Evolutionary conservation across 1,140 invertebrate genomes (phyloP), one percentile per base, ranked within the genome.

Genomic region (Heliconius hewitsoni): DNA sequence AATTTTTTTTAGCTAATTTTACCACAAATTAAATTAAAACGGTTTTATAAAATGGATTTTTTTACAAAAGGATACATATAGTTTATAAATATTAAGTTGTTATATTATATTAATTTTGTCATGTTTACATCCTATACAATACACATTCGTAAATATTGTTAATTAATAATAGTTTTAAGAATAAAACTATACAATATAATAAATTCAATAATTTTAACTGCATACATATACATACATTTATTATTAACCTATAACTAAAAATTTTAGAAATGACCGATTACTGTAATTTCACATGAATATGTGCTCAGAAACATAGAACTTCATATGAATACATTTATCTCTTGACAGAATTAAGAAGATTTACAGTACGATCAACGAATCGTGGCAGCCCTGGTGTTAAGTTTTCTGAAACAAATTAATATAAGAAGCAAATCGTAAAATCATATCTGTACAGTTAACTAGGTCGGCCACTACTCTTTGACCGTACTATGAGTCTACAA

Each of bases 51-150:
- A 46, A 46, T 46, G 42, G 42, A n/a, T 3, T 23, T 60, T 27
- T 60, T 8, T 60, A 60, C n/a, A 60, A 60, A 27, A 60, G 3
- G n/a, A 8, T 60, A 60, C 8, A 60, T n/a, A 60, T 60, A 60
- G 42, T 16, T 60, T n/a, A 37, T 37, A 6, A 57, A 16, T 30
- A 30, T 30, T 66, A 30, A 27, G 11, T 66, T 66, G 60, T 66
- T 66, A 13, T 19, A 52, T 19, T 66, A 30, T 66, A 66, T 66
- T 66, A 66, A 60, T 66, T 66, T 30, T 66, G 60, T 66, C 60
- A 66, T 66, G 60, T 66, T 66, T 66, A 66, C 60, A 66, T 66
- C 13, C 11, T 30, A 66, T 30, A 66, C 60, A 27, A 66, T 66
- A 60, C 19, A 60, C 55, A 11, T 23, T 60, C 55, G n/a, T 60